phyloP scores from a whole-genome alignment of 2,797 vertebrate species.

The Rhinogobio ventralis region DNA sequence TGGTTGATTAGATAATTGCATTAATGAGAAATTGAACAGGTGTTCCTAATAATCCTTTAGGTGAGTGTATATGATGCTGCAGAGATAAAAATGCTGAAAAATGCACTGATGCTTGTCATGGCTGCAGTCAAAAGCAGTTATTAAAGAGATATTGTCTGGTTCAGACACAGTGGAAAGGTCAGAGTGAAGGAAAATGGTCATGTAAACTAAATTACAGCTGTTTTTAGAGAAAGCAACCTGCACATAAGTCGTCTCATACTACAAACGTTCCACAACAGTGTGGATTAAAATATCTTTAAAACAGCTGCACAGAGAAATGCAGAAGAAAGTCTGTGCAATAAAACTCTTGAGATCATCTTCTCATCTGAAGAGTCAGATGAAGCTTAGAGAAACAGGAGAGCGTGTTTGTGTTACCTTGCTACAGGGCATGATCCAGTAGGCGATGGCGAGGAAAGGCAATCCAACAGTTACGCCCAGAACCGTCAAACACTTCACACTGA shows the following conservation, averaged over 20 bases:
- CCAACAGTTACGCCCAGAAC: conserved; percentile 93
- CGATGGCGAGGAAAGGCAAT: conserved; percentile 93
- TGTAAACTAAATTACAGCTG: not conserved
- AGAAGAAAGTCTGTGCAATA: not conserved
- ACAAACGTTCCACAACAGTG: not conserved
- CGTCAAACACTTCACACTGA: conserved; percentile 93
- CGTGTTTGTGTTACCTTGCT: conserved; percentile 86
- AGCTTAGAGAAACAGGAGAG: not conserved
- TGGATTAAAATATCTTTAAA: not conserved
- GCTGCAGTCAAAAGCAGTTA: not conserved
- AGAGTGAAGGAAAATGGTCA: not conserved
- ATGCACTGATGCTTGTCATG: not conserved
- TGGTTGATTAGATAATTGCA: too few relatives aligned
- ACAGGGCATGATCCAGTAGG: conserved; percentile 96
- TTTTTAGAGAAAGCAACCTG: not conserved
- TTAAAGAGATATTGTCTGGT: not conserved
- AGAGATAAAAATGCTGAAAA: not conserved
- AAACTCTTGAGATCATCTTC: not conserved
- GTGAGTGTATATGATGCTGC: too few relatives aligned
- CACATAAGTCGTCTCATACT: not conserved
- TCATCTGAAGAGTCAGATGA: not conserved
- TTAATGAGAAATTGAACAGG: too few relatives aligned
- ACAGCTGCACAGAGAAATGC: not conserved
- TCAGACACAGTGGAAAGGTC: not conserved
- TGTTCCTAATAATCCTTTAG: too few relatives aligned